Base-by-base conservation (phyloP, 1,140 invertebrate species). In the Cotesia glomerata region DNA sequence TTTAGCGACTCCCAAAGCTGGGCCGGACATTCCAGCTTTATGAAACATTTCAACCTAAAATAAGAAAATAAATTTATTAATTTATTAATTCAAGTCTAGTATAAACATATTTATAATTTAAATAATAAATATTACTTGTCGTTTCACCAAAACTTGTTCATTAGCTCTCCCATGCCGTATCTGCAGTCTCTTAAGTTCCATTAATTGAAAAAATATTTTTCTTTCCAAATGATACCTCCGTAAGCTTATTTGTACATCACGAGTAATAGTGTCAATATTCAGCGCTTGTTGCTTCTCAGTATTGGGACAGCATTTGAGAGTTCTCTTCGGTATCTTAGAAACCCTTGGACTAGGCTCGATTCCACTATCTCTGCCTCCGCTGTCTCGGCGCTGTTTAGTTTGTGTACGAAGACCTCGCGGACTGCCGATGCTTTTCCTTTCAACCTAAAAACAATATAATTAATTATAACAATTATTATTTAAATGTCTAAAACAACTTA, bases 201-300 rank as follows among this genome's bases (percentile, higher is more conserved):
- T 90, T 66, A 98, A 87, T 82, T 98, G 95, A 80, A 98, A 95
- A 86, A 98, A 98, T 77, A 98, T 95, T 79, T 95, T 95, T 69
- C 95, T 89, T 83, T 98, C 97, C 76, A 96, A 89, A 75, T 97
- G 94, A 85, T 97, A 97, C 82, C 95, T 80, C 9, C 85, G 76
- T 36, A 87, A 59, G 64, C 80, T 87, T 11, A 87, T 83, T 72
- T 86, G 85, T 2, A 87, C 84, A 51, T 87, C 86, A 11, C 85
- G 80, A 2, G 83, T 86, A 2, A 85, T 72, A 26, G 84, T 88
- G 4, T 86, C 84, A 81, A 86, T 85, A 51, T 82, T 78, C 1
- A 87, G 65, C 3, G 83, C 69, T 7, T 82, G 79, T 39, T 86
- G 84, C 54, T 84, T 85, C 32, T 81, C 80, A 0, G 74, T 84